phyloP scores from a whole-genome alignment of 2,888 invertebrate genomes.

The Notodonta ziczac region DNA sequence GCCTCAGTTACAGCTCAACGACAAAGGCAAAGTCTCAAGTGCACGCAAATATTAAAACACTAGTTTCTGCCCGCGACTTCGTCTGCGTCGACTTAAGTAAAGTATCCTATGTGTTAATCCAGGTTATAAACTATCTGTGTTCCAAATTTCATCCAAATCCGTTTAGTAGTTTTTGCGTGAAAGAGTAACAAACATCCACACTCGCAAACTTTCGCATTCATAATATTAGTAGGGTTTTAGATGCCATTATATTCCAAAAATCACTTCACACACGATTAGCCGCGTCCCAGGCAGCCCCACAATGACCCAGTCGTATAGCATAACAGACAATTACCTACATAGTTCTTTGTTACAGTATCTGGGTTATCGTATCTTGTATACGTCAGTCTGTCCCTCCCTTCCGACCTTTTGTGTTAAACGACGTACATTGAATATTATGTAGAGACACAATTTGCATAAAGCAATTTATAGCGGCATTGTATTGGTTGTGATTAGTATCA shows the following conservation, averaged over 20 bases:
- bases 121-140: too few relatives aligned
- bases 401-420: conserved; percentile 51
- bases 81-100: too few relatives aligned
- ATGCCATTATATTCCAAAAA: conserved; percentile 13
- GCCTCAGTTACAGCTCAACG: too few relatives aligned
- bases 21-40: not conserved
- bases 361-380: conserved; percentile 57
- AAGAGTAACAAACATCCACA: too few relatives aligned
- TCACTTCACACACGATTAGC: conserved; percentile 39
- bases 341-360: conserved; percentile 58
- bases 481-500: conserved; percentile 32
- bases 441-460: conserved; percentile 50
- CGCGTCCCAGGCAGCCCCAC: conserved; percentile 25
- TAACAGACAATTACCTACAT: conserved; percentile 37
- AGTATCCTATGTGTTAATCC: too few relatives aligned
- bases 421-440: conserved; percentile 54
- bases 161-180: too few relatives aligned
- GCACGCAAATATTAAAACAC: conserved; percentile 2
- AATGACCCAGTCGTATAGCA: conserved; percentile 41
- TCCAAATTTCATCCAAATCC: too few relatives aligned
- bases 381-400: conserved; percentile 50
- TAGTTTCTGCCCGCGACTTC: too few relatives aligned
- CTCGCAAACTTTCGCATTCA: too few relatives aligned
- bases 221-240: too few relatives aligned
- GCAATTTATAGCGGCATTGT: conserved; percentile 45